A percentile compares a stretch with the other conserved stretches of the same genome.
Evolutionary conservation across 1,140 invertebrate species (phyloP).

Genomic region (Aricia agestis): DNA sequence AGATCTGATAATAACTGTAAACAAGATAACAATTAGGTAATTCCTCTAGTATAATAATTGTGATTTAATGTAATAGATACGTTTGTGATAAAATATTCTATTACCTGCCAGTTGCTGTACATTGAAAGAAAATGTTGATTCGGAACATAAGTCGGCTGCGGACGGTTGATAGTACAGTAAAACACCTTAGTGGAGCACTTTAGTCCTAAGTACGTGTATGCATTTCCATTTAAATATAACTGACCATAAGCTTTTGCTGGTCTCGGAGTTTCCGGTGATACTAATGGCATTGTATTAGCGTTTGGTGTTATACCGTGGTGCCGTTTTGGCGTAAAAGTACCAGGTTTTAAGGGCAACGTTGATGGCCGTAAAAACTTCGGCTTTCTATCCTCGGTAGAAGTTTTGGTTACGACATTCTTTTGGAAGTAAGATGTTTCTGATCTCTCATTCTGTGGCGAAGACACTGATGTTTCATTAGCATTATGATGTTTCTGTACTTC

Average conservation of each 20-base stretch:
- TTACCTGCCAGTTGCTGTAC: slow-evolving; percentile 97
- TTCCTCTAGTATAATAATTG: background rate
- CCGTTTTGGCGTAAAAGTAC: slow-evolving; percentile 85
- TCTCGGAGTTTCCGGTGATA: slow-evolving; percentile 93
- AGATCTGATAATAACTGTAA: slow-evolving; percentile 82
- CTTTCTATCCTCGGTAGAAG: slow-evolving; percentile 57
- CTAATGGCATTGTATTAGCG: slow-evolving; percentile 84
- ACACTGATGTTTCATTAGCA: slow-evolving; percentile 37
- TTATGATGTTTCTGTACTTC: slow-evolving; percentile 61
- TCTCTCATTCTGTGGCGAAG: slow-evolving; percentile 51
- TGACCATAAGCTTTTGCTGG: slow-evolving; percentile 92
- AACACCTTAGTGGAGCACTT: slow-evolving; percentile 93
- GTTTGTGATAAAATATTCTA: slow-evolving; percentile 24
- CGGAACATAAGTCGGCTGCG: slow-evolving; percentile 96
- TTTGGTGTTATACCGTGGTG: slow-evolving; percentile 87
- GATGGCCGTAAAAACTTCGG: slow-evolving; percentile 87
- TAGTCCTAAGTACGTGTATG: slow-evolving; percentile 93
- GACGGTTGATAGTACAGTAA: slow-evolving; percentile 94
- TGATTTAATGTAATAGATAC: background rate
- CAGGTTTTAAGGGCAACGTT: slow-evolving; percentile 87
- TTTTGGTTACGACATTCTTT: slow-evolving; percentile 51
- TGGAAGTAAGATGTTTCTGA: slow-evolving; percentile 73
- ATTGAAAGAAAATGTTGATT: slow-evolving; percentile 95
- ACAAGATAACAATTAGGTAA: slow-evolving; percentile 28
- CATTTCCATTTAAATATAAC: slow-evolving; percentile 91